Evolutionary conservation across 1,140 invertebrate species (phyloP), one percentile per base, ranked within the genome.

Genomic region (Papilio glaucus): DNA sequence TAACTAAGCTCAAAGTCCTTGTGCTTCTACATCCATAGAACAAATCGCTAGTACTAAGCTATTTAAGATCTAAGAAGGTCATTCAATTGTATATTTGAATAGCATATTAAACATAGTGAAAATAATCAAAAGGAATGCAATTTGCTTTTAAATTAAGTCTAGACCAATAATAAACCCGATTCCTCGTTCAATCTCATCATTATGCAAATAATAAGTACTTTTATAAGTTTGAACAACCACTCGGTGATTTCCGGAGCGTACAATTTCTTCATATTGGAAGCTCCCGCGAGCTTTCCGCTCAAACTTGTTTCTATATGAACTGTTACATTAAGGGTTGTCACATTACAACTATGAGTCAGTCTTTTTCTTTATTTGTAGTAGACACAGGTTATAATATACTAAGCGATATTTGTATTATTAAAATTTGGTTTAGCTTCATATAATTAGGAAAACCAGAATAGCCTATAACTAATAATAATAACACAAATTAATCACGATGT

Each of bases 281-380:
- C 62, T 41, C 62, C 15, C 62, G n/a, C 24, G 24, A 13, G 33
- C 15, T 21, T n/a, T 15, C 45, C 13, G 45, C 15, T 18, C n/a
- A 24, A 65, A 65, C 62, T 65, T 41, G 62, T 65, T 65, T 65
- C 62, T 38, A 65, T 65, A 65, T 18, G 62, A 21, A 65, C 33
- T 39, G 15, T 65, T 65, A 21, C 39, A 39, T 21, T 24, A 10
- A 65, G 62, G 62, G 62, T 39, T 65, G 62, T 12, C 57, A 60
- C 57, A 60, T n/a, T 60, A 29, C 4, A n/a, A n/a, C n/a, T n/a
- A n/a, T n/a, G n/a, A n/a, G n/a, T n/a, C n/a, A n/a, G n/a, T n/a
- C n/a, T n/a, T n/a, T n/a, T n/a, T n/a, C n/a, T n/a, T n/a, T n/a
- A n/a, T n/a, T n/a, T n/a, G n/a, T n/a, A n/a, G n/a, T n/a, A n/a